Conservation (phyloP, 2,797 vertebrate species). For the Myotis myotis region DNA sequence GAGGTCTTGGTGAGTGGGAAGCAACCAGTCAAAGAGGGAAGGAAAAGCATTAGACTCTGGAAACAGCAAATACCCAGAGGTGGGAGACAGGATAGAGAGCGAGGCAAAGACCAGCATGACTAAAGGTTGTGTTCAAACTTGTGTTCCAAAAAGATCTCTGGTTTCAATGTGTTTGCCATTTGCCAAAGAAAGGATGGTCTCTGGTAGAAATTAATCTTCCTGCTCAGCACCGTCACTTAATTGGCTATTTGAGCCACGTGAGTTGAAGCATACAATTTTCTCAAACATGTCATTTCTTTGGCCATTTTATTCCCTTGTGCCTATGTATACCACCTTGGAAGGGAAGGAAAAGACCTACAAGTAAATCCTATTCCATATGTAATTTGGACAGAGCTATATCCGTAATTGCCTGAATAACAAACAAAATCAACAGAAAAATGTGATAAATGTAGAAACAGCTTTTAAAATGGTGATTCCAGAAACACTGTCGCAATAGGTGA, state of each 20-base stretch:
- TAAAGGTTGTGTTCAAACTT: not conserved
- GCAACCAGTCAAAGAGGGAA: not conserved
- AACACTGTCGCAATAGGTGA: not conserved
- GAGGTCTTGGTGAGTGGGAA: not conserved
- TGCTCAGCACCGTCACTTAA: not conserved
- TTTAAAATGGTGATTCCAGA: constrained; percentile 39
- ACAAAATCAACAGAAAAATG: constrained; percentile 44
- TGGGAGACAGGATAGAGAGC: not conserved
- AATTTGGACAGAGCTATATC: not conserved
- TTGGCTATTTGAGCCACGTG: not conserved
- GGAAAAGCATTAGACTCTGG: not conserved
- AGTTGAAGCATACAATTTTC: not conserved
- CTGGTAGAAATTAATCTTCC: not conserved
- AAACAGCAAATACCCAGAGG: not conserved
- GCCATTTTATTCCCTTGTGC: not conserved
- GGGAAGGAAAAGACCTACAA: constrained; percentile 31
- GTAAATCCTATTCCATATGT: not conserved
- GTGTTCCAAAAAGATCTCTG: not conserved
- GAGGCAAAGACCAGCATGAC: not conserved
- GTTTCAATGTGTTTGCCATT: not conserved
- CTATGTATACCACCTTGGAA: not conserved
- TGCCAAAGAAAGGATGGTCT: not conserved
- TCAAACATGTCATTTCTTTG: not conserved
- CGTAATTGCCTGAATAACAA: constrained; percentile 4
- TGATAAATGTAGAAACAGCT: not conserved